phyloP scores from a whole-genome alignment of 2,797 vertebrate genomes.

The Phalanger gymnotis region DNA sequence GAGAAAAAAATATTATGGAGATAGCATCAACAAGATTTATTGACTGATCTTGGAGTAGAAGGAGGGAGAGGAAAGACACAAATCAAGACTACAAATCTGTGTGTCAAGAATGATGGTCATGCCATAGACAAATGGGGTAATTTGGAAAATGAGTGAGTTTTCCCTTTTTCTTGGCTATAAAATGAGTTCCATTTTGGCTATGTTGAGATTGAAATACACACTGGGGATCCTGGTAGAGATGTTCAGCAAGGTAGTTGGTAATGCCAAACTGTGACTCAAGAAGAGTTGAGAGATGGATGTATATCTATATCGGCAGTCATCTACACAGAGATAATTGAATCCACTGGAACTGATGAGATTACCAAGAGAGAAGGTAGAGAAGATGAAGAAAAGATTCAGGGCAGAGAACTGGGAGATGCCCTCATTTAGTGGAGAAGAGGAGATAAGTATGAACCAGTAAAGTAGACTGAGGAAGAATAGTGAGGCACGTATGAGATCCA shows the following conservation, averaged over 20 bases:
- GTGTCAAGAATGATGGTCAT: neutral
- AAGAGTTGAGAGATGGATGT: neutral
- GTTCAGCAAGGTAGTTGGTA: neutral
- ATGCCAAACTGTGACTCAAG: neutral
- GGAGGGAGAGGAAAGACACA: neutral
- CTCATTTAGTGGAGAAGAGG: neutral
- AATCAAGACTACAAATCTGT: neutral
- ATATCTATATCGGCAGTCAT: neutral
- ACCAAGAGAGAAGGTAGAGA: neutral
- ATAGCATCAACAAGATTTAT: neutral
- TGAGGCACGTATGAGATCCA: neutral
- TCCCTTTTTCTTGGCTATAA: neutral
- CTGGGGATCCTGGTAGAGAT: neutral
- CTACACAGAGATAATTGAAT: neutral
- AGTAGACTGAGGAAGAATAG: neutral
- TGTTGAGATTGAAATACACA: neutral
- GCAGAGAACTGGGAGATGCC: neutral
- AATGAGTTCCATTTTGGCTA: neutral
- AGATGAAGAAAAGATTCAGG: neutral
- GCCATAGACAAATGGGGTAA: neutral
- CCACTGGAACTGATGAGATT: neutral
- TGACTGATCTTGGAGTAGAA: neutral
- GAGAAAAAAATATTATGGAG: neutral
- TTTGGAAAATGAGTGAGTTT: neutral
- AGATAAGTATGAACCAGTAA: neutral